These are phyloP conservation scores for Andrena chrysosceles DNA, from an alignment of 2,888 invertebrate genomes.

Conservation along the genomic window DNA sequence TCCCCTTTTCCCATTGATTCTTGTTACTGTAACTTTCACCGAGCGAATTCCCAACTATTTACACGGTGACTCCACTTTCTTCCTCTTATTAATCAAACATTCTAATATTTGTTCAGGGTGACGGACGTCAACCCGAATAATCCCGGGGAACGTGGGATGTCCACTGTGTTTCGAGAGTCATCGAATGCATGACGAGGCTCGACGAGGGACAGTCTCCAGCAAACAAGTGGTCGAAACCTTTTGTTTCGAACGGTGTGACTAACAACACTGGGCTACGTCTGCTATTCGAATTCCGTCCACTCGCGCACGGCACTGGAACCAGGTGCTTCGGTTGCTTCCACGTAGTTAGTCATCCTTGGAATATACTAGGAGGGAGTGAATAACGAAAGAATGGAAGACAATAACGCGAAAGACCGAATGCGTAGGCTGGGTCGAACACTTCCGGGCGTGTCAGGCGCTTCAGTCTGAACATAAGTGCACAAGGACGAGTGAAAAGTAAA, in stretches of 20 bases:
- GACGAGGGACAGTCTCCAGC: conserved; percentile 46
- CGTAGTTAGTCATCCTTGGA: conserved; percentile 60
- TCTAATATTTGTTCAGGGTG: conserved; percentile 46
- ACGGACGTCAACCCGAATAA: conserved; percentile 22
- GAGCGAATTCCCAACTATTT: not conserved
- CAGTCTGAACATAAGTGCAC: conserved; percentile 6
- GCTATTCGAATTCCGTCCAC: conserved; percentile 42
- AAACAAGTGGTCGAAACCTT: conserved; percentile 50
- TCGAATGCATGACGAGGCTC: conserved; percentile 52
- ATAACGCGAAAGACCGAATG: not conserved
- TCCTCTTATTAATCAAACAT: conserved; percentile 5
- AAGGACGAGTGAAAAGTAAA: not conserved
- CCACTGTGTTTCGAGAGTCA: conserved; percentile 50
- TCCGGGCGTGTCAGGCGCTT: not conserved
- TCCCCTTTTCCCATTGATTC: not conserved
- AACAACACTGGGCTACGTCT: conserved; percentile 28
- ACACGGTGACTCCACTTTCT: not conserved
- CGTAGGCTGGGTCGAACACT: not conserved
- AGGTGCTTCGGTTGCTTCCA: conserved; percentile 57
- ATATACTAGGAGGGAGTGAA: conserved; percentile 6
- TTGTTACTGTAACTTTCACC: not conserved
- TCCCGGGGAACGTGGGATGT: conserved; percentile 32
- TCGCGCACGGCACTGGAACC: conserved; percentile 23
- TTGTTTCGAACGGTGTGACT: conserved; percentile 62
- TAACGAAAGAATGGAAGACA: conserved; percentile 23